Percentiles rank a stretch among this genome's conserved stretches.
phyloP scores from a whole-genome alignment of 1,140 invertebrate species.

The Propsilocerus akamusi region DNA sequence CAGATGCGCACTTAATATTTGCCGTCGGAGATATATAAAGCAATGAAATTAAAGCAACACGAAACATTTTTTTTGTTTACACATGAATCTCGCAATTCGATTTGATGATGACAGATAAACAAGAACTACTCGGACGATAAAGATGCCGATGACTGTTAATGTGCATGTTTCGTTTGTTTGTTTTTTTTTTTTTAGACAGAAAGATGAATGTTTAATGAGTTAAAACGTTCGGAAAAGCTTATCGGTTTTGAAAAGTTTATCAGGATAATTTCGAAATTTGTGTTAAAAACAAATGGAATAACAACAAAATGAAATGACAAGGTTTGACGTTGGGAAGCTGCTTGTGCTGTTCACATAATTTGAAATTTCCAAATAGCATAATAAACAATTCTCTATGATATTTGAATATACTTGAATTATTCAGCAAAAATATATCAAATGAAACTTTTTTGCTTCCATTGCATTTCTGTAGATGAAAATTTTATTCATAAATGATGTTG shows the following conservation, averaged over 20 bases:
- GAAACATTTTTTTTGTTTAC: neutral
- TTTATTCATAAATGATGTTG: no score
- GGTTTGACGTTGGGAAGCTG: no score
- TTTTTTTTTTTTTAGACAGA: neutral
- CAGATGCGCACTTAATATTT: neutral
- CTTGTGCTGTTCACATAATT: no score
- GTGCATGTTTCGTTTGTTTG: neutral
- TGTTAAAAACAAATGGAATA: neutral
- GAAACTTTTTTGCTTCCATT: no score
- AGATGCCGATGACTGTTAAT: neutral
- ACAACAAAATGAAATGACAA: neutral
- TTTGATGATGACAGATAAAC: neutral
- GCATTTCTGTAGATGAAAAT: no score
- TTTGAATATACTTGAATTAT: no score
- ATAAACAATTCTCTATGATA: no score
- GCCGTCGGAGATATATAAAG: slow-evolving; percentile 8
- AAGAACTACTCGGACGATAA: neutral
- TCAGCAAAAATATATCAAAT: no score
- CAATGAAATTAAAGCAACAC: slow-evolving; percentile 5
- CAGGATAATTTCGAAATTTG: neutral
- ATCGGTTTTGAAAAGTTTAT: neutral
- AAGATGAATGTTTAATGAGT: neutral
- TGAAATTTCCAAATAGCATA: no score
- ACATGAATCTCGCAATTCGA: neutral
- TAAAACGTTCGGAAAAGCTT: neutral